These are phyloP conservation scores for Palythoa grandis DNA, from an alignment of 92 coral and sea anemone genomes.

Conservation along the genomic window DNA sequence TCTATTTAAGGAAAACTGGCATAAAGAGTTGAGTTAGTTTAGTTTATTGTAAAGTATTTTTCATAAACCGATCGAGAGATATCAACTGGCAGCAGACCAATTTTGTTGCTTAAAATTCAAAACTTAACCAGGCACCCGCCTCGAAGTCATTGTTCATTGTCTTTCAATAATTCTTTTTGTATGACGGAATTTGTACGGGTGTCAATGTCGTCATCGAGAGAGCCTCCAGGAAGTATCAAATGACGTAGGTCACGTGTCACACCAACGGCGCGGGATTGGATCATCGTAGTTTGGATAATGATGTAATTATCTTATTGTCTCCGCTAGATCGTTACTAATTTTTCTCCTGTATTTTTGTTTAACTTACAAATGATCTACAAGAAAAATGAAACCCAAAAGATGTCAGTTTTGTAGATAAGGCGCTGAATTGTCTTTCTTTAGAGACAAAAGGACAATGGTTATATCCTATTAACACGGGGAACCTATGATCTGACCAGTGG, in stretches of 20 bases:
- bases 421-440: not conserved
- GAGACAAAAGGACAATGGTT: conserved; percentile 2
- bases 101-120: too few relatives aligned
- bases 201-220: conserved; percentile 50
- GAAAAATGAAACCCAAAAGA: conserved; percentile 42
- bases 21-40: too few relatives aligned
- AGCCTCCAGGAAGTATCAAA: not conserved
- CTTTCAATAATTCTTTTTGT: conserved; percentile 61
- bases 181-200: conserved; percentile 73
- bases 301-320: conserved; percentile 40
- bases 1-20: too few relatives aligned
- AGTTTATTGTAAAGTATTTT: too few relatives aligned
- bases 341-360: conserved; percentile 1
- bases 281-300: conserved; percentile 9
- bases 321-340: conserved; percentile 14
- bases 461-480: not conserved
- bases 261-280: conserved; percentile 12
- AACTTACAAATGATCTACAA: not conserved
- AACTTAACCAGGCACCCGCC: not conserved
- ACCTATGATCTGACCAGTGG: conserved; percentile 11
- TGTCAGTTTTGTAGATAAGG: conserved; percentile 11
- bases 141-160: conserved; percentile 29
- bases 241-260: conserved; percentile 38
- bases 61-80: too few relatives aligned
- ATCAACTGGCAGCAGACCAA: too few relatives aligned